A percentile compares a stretch with the other conserved stretches of the same genome.
These are phyloP conservation scores for Thunnus albacares DNA, from an alignment of 2,797 vertebrate species.

Conservation along the genomic window DNA sequence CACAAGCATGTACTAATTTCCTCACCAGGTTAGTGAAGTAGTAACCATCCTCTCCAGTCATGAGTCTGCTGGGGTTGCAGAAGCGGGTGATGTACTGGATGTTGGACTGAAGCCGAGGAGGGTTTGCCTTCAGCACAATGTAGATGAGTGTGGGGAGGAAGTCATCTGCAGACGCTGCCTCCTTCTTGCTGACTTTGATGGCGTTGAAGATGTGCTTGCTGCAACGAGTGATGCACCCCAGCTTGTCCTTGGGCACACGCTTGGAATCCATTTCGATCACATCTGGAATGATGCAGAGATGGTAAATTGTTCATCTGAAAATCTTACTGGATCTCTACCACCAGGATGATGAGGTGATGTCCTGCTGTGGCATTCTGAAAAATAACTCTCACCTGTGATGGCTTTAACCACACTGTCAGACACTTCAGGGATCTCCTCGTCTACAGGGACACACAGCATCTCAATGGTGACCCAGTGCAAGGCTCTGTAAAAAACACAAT, in stretches of 20 bases:
- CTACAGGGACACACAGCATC: conserved; percentile 98
- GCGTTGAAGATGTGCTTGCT: conserved; percentile 99
- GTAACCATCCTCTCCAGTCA: conserved; percentile 98
- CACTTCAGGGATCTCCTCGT: conserved; percentile 95
- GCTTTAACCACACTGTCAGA: conserved; percentile 98
- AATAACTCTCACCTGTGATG: conserved; percentile 91
- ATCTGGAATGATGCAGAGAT: conserved; percentile 81
- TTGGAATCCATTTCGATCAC: conserved; percentile 98
- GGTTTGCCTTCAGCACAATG: conserved; percentile 97
- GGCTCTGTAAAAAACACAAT: conserved; percentile 83
- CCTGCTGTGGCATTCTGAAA: background rate
- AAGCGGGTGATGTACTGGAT: conserved; percentile 99
- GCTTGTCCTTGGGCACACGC: conserved; percentile 94
- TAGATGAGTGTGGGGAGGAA: conserved; percentile 98
- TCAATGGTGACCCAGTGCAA: conserved; percentile 98
- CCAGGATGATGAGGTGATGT: background rate
- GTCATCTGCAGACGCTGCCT: conserved; percentile 97
- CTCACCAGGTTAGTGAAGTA: conserved; percentile 97
- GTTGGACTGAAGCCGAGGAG: conserved; percentile 97
- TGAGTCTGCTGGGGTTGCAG: conserved; percentile 96
- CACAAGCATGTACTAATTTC: background rate
- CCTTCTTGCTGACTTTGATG: conserved; percentile 94
- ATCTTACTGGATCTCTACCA: background rate
- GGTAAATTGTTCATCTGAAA: background rate
- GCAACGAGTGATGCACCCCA: conserved; percentile 95